Evolutionary conservation across 2,888 invertebrate genomes (phyloP), one percentile per base, ranked within the genome.

Genomic region (Ophion slaviceki): DNA sequence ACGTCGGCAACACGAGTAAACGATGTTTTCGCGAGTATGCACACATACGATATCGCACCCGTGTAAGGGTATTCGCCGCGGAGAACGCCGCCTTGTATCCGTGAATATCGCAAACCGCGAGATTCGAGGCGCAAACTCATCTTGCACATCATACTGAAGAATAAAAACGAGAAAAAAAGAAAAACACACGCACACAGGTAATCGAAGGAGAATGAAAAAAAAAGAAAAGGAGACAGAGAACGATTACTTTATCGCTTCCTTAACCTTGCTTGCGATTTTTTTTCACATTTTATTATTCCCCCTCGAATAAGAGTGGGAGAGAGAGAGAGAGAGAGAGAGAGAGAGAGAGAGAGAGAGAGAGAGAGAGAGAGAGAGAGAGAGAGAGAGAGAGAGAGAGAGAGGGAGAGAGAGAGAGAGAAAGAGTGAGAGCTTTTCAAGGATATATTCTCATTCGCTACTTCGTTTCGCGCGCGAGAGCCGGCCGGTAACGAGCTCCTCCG

Each of bases 371-470:
- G 47, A 70, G 71, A 36, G 59, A 24, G 67, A 67, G 24, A 2
- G 24, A 24, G 24, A 24, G 1, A 24, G 24, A 24, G 24, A 1
- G 24, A 24, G 24, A 24, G 24, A 64, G n/a, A 28, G 75, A 53
- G 64, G 64, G 75, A 75, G 47, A 70, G 71, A 36, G 57, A 24
- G 67, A 67, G 24, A 2, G 1, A 24, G 24, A 24, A 24, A 24
- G 24, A 24, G 1, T 24, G 24, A 24, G 24, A 24, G 66, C 47
- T 76, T 86, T 83, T 77, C 82, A 83, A 86, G 76, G 80, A 80
- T 80, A 74, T 80, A 80, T 86, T 86, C 80, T 77, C 80, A 80
- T 75, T 86, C 72, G 85, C 82, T 83, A 83, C 83, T 86, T 83
- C 67, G 85, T 80, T 86, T 86, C 76, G 85, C 85, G 81, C 57